phyloP scores from a whole-genome alignment of 2,113 vertebrate species.

The Hippolais icterina region DNA sequence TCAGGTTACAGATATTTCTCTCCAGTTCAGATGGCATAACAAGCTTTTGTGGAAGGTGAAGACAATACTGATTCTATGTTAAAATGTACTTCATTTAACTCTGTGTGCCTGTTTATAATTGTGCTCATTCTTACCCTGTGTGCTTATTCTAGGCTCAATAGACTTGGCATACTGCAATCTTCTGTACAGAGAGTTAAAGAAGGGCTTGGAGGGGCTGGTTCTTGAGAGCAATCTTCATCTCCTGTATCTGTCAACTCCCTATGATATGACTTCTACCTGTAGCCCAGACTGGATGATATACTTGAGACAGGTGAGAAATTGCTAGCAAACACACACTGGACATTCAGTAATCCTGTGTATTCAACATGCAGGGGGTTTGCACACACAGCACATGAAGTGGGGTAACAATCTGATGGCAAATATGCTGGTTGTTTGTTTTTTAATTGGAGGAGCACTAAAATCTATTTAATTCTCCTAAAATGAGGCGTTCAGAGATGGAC shows the following conservation, averaged over 20 bases:
- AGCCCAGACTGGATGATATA: conserved; percentile 93
- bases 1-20: not conserved
- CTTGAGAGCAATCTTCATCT: conserved; percentile 90
- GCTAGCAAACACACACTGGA: not conserved
- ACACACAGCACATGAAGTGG: not conserved
- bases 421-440: not conserved
- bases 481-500: not conserved
- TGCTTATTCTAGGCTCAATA: conserved; percentile 81
- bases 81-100: not conserved
- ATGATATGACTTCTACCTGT: conserved; percentile 82
- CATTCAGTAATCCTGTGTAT: not conserved
- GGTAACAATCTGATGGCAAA: not conserved
- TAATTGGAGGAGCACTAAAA: not conserved
- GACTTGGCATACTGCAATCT: conserved; percentile 82
- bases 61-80: not conserved
- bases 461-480: not conserved
- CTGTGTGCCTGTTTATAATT: not conserved
- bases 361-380: not conserved
- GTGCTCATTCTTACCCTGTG: not conserved
- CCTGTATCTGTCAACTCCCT: conserved; percentile 89
- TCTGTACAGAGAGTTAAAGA: conserved; percentile 87
- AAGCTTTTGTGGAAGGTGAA: not conserved
- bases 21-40: not conserved
- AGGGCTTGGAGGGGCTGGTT: conserved; percentile 88
- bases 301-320: conserved; percentile 83